A percentile compares a stretch with the other conserved stretches of the same genome.
phyloP scores from a whole-genome alignment of 2,888 invertebrate genomes.

The Erebia ligea region DNA sequence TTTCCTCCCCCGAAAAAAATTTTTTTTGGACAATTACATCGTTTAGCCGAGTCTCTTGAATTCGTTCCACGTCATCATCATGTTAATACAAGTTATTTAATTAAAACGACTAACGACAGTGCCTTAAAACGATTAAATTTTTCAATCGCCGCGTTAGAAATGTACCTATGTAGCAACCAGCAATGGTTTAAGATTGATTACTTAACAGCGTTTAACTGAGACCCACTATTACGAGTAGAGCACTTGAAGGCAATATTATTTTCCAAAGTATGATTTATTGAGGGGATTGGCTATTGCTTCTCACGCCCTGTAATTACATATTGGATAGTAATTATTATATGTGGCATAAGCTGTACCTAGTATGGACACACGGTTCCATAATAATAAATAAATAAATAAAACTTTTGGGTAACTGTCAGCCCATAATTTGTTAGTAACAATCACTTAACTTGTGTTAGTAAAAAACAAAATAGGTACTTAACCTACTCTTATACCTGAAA shows the following conservation, averaged over 20 bases:
- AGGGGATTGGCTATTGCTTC: slow-evolving; percentile 8
- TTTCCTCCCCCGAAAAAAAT: no score
- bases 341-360: slow-evolving; percentile 5
- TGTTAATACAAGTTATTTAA: no score
- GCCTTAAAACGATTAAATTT: neutral
- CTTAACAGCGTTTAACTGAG: neutral
- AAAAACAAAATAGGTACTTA: no score
- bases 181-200: neutral
- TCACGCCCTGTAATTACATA: slow-evolving; percentile 18
- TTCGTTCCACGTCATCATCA: no score
- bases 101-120: no score
- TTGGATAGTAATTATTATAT: slow-evolving; percentile 15
- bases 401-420: no score
- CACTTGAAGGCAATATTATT: slow-evolving; percentile 3
- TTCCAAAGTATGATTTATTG: slow-evolving; percentile 12
- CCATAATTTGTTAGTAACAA: no score
- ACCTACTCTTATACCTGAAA: no score
- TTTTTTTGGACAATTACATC: no score
- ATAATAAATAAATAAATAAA: no score
- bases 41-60: no score
- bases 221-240: neutral
- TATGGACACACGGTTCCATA: slow-evolving; percentile 8
- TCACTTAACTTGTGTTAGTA: neutral
- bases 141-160: neutral
- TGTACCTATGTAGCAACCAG: no score